Conservation (phyloP, 2,113 vertebrate species). For the Tachycineta bicolor region DNA sequence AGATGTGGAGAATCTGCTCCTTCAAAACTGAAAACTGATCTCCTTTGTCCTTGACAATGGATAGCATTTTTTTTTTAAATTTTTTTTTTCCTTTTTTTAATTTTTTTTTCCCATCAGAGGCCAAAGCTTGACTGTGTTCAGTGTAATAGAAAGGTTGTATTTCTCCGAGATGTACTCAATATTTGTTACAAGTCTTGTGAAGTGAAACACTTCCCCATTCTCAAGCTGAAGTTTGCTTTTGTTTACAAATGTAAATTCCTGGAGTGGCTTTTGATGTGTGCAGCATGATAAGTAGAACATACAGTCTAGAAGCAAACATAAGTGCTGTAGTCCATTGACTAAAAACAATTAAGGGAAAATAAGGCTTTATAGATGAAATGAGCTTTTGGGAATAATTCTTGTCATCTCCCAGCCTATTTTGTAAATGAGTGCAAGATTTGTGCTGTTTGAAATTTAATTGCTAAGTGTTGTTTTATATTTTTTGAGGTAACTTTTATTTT, state of each 20-base stretch:
- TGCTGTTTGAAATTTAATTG: not conserved
- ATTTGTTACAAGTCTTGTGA: not conserved
- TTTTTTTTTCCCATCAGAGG: not conserved
- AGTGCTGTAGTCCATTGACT: not conserved
- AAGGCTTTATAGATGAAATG: not conserved
- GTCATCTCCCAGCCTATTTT: not conserved
- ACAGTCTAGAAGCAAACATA: not conserved
- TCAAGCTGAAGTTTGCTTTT: not conserved
- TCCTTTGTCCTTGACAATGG: not conserved
- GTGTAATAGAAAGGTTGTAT: not conserved
- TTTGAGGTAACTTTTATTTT: not conserved
- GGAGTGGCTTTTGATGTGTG: not conserved
- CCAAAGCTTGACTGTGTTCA: not conserved
- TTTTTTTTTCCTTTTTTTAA: fast-evolving
- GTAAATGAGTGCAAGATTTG: not conserved
- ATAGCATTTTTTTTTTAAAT: no score
- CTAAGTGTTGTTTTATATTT: not conserved
- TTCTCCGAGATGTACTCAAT: not conserved
- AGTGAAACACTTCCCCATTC: not conserved
- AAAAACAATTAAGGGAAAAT: not conserved
- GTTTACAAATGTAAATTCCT: not conserved
- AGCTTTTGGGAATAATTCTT: not conserved
- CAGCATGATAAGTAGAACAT: not conserved
- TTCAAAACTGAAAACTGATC: not conserved
- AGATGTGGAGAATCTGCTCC: not conserved